Conservation (phyloP, 2,888 invertebrate genomes). For the Xanthorhoe spadicearia region DNA sequence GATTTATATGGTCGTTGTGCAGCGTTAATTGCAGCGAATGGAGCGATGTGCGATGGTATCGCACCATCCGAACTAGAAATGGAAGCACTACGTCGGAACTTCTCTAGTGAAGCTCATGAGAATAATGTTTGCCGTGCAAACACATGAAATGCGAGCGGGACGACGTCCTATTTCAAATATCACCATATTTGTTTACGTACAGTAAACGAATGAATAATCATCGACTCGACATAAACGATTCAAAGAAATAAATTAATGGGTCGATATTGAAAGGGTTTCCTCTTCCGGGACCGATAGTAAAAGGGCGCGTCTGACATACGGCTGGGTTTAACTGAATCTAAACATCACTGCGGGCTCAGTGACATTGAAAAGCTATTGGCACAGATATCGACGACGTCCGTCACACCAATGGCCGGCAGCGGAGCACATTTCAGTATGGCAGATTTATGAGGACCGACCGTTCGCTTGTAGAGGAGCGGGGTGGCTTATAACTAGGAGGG, state of each 20-base stretch:
- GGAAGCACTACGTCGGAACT: constrained; percentile 46
- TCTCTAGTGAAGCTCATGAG: constrained; percentile 53
- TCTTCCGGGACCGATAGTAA: constrained; percentile 54
- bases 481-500: constrained; percentile 65
- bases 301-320: constrained; percentile 55
- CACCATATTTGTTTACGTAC: constrained; percentile 50
- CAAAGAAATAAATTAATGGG: constrained; percentile 51
- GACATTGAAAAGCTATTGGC: constrained; percentile 76
- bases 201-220: constrained; percentile 55
- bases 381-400: constrained; percentile 68
- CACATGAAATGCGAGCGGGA: constrained; percentile 48
- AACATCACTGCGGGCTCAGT: constrained; percentile 57
- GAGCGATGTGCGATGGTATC: constrained; percentile 78
- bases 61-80: constrained; percentile 72
- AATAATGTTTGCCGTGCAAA: constrained; percentile 58
- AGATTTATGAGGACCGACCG: constrained; percentile 79
- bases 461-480: constrained; percentile 66
- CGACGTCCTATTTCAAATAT: constrained; percentile 51
- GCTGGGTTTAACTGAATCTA: constrained; percentile 58
- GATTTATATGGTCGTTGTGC: constrained; percentile 83
- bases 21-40: constrained; percentile 81
- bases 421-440: constrained; percentile 77
- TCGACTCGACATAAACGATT: constrained; percentile 47
- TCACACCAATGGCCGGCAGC: constrained; percentile 64
- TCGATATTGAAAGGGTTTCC: constrained; percentile 52